Evolutionary conservation across 2,113 vertebrate species (phyloP).

Genomic region (Eupsittula cactorum): DNA sequence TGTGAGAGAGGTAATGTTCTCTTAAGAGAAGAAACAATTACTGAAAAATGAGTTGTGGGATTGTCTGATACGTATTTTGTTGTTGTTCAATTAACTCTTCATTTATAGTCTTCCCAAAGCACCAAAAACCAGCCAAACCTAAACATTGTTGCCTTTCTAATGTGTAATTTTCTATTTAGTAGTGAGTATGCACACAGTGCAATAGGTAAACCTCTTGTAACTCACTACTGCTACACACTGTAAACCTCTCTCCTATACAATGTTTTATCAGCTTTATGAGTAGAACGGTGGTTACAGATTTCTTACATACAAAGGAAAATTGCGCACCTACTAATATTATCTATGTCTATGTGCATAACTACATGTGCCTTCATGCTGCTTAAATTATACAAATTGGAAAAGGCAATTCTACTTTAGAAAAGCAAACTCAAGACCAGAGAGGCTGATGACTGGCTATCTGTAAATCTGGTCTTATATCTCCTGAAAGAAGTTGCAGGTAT

Average conservation of each 20-base stretch:
- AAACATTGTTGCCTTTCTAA: neutral
- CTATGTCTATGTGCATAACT: rapidly evolving
- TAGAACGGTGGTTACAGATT: neutral
- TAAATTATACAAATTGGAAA: neutral
- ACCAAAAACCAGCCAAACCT: neutral
- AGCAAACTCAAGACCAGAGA: neutral
- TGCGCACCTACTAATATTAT: rapidly evolving
- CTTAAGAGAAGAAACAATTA: slow-evolving; percentile 76
- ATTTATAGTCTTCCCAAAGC: slow-evolving; percentile 46
- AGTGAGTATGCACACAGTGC: rapidly evolving
- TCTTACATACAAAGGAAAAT: neutral
- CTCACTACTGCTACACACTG: neutral
- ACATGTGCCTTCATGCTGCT: rapidly evolving
- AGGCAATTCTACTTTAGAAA: neutral
- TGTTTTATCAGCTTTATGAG: neutral
- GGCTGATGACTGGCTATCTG: too few species aligned
- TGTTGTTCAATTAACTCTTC: slow-evolving; percentile 70
- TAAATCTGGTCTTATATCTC: neutral
- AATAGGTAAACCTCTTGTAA: neutral
- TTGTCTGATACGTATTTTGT: slow-evolving; percentile 56
- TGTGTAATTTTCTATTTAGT: neutral
- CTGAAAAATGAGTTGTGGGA: slow-evolving; percentile 42
- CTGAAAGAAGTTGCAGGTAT: neutral
- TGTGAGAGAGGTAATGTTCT: slow-evolving; percentile 74
- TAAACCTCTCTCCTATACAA: neutral